These are phyloP conservation scores for Ammodytes marinus DNA, from an alignment of 2,113 vertebrate species.

Conservation along the genomic window DNA sequence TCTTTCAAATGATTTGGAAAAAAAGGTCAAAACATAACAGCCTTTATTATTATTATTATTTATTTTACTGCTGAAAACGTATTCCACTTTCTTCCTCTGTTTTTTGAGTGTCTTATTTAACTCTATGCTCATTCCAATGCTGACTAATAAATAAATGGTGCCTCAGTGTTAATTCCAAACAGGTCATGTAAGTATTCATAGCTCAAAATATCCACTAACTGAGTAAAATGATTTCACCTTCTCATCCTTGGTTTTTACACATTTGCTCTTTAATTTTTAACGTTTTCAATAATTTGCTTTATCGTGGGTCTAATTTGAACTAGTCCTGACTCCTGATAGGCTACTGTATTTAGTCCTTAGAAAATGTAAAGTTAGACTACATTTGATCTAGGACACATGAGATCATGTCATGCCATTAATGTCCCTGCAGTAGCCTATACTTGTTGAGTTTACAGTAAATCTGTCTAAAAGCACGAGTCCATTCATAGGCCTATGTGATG, in stretches of 20 bases:
- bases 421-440: constrained; percentile 29
- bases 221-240: neutral
- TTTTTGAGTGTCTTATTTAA: neutral
- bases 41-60: neutral
- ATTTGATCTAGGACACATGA: neutral
- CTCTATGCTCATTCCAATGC: constrained; percentile 3
- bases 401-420: neutral
- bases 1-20: neutral
- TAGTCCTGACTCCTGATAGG: neutral
- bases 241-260: neutral
- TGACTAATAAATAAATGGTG: neutral
- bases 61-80: neutral
- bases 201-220: neutral
- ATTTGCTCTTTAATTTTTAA: neutral
- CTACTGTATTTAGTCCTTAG: neutral
- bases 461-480: neutral
- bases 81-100: neutral
- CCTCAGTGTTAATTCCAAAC: constrained; percentile 23
- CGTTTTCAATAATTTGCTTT: neutral
- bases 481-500: neutral
- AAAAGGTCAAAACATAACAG: no score
- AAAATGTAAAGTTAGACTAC: neutral
- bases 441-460: constrained; percentile 21
- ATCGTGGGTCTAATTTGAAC: neutral
- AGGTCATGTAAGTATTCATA: constrained; percentile 38